Base-by-base conservation (phyloP, 2,888 invertebrate species). In the Cinara cedri region DNA sequence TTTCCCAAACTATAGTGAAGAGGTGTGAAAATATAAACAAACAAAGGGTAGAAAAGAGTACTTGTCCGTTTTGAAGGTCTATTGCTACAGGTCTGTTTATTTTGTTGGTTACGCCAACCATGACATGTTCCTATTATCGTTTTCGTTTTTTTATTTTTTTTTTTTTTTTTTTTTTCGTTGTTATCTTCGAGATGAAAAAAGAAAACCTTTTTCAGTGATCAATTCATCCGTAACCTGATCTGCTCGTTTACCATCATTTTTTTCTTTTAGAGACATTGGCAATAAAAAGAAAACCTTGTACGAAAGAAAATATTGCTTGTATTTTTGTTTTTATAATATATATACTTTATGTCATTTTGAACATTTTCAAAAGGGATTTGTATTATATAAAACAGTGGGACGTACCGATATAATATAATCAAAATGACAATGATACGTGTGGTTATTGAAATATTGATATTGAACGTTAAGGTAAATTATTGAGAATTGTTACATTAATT, bases 21-120 rank as follows among this genome's bases (percentile, higher is more conserved):
- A 60, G 19, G 46, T 49, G 72, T 26, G 46, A 72, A 72, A 72
- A 72, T 49, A n/a, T 57, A 72, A 57, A 57, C 49, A 72, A 72
- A 26, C 19, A 62, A 49, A 49, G 14, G 24, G n/a, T 24, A 16
- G 26, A 62, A n/a, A 26, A 46, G 13, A 9, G 49, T 46, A 62
- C 49, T 60, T 62, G 60, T 46, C 26, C 72, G 26, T 16, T 55
- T 14, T 44, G 21, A 60, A 60, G 72, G 42, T 34, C 34, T 49
- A 19, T 49, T 34, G 46, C 26, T 34, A 62, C 44, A 46, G 24
- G 44, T 57, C 57, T 72, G 49, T 72, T 60, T 72, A 49, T 72
- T 34, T 72, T 49, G 49, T 62, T 0, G 14, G 72, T 72, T 72
- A 46, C 46, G n/a, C 46, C 46, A 19, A 46, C 72, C 24, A 19